These are phyloP conservation scores for Pemphigus obesinymphae DNA, from an alignment of 1,140 invertebrate species.

Conservation along the genomic window DNA sequence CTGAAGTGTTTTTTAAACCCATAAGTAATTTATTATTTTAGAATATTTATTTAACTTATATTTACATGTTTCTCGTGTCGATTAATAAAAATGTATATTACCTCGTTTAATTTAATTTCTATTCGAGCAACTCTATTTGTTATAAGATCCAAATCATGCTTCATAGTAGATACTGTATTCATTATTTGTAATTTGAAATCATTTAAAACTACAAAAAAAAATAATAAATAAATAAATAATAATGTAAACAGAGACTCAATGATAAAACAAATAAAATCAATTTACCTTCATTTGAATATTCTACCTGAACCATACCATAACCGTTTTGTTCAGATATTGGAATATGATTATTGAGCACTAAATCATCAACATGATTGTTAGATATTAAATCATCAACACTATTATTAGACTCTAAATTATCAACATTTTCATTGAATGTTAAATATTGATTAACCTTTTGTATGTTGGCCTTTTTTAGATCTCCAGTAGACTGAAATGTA, in stretches of 20 bases:
- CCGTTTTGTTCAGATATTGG: conserved; percentile 21
- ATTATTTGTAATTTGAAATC: conserved; percentile 26
- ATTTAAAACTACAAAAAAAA: background rate
- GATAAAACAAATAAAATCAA: background rate
- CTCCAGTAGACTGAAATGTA: conserved; percentile 2
- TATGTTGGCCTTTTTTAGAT: background rate
- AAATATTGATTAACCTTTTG: background rate
- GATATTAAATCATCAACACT: background rate
- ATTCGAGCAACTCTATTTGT: background rate
- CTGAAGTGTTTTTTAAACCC: no score
- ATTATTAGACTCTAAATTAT: background rate
- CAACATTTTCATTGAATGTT: background rate
- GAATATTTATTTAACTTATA: no score
- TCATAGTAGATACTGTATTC: background rate
- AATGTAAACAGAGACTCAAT: background rate
- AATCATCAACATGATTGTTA: background rate
- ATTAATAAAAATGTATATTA: background rate
- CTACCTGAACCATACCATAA: background rate
- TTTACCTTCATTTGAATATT: background rate
- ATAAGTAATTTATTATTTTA: no score
- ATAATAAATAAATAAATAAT: background rate
- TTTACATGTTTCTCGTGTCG: no score
- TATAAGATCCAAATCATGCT: background rate
- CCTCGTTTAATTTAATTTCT: conserved; percentile 19
- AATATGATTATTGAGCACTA: background rate